phyloP scores from a whole-genome alignment of 2,888 invertebrate genomes.

The Patella pellucida region DNA sequence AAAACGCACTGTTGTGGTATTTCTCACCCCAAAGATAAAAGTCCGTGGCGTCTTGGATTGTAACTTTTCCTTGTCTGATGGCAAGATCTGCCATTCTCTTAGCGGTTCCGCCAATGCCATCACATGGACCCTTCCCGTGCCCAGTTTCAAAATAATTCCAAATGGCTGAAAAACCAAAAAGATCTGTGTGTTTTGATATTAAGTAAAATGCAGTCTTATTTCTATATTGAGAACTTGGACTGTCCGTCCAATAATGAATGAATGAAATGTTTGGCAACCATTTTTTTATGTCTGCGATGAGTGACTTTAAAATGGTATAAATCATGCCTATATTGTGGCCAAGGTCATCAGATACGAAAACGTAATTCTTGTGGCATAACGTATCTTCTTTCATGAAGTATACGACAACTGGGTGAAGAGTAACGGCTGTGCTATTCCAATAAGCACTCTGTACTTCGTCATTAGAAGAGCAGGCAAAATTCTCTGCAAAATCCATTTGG shows the following conservation, averaged over 20 bases:
- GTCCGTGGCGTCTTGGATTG: slow-evolving; percentile 28
- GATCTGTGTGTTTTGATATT: slow-evolving; percentile 26
- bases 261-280: not conserved
- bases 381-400: slow-evolving; percentile 20
- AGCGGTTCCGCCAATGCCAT: slow-evolving; percentile 31
- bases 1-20: slow-evolving; percentile 16
- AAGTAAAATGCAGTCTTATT: slow-evolving; percentile 34
- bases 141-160: slow-evolving; percentile 38
- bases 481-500: slow-evolving; percentile 34
- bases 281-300: too few relatives aligned
- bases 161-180: slow-evolving; percentile 18
- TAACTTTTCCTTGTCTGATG: slow-evolving; percentile 19
- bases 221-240: slow-evolving; percentile 34
- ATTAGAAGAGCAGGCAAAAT: slow-evolving; percentile 23
- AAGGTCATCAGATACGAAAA: slow-evolving; percentile 3
- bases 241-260: slow-evolving; percentile 39
- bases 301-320: not conserved
- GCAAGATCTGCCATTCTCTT: slow-evolving; percentile 29
- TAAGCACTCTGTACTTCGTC: slow-evolving; percentile 30
- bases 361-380: slow-evolving; percentile 17
- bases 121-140: slow-evolving; percentile 33
- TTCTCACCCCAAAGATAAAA: slow-evolving; percentile 21
- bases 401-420: slow-evolving; percentile 26
- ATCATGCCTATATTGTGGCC: not conserved
- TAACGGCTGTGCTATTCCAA: slow-evolving; percentile 22